Base-by-base conservation (phyloP, 1,140 invertebrate species). In the Drosophila santomea region DNA sequence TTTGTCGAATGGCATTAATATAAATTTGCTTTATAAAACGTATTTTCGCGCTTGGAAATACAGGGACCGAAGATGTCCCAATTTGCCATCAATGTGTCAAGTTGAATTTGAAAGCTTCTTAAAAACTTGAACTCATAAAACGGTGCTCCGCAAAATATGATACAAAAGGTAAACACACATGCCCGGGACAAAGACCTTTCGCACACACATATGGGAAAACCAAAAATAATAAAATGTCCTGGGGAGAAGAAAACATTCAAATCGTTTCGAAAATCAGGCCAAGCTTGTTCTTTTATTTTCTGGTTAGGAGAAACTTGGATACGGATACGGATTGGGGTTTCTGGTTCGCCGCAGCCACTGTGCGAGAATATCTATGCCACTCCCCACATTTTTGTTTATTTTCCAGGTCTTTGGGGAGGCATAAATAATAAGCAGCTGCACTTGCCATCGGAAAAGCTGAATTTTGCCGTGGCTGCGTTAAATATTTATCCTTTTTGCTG, bases 351-450 rank as follows among this genome's bases (percentile, higher is more conserved):
- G 60, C 54, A 71, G 52, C 64, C 44, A 58, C 52, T 36, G 68
- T 57, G 68, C 28, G 67, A 51, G 51, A 38, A 69, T 41, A 69
- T 71, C 64, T 71, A 71, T 69, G 50, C 50, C 39, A 47, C 57
- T 63, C 47, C 47, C 32, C 50, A 35, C 57, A 60, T 43, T 63
- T 66, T 58, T 55, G 64, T 66, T 63, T 79, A 57, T 67, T 67
- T 81, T 41, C 38, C 32, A 44, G 68, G 43, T 61, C 51, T 63
- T 74, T 58, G 56, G 69, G 54, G 63, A 54, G 47, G 60, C 71
- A 75, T 79, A 69, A 60, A 56, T 75, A 66, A 79, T 71, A 74
- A 72, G 54, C 64, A 79, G 71, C 80, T 78, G 80, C 63, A 74
- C 55, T 55, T 51, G 23, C 45, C 64, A 69, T 57, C 15, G 52